Evolutionary conservation across 2,888 invertebrate genomes (phyloP).

Genomic region (Lamellibrachia satsuma): DNA sequence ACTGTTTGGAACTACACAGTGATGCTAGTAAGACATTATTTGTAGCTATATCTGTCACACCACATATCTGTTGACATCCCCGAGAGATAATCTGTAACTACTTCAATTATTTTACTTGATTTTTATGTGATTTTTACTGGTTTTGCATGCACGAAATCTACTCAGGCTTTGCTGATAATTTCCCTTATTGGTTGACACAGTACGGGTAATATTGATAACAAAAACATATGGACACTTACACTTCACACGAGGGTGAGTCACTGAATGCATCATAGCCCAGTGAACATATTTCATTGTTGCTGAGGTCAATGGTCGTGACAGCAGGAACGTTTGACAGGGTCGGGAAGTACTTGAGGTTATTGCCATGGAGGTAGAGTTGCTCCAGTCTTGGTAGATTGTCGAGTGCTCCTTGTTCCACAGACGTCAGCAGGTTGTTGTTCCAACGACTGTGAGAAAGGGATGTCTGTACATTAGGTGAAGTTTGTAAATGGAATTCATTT

Average conservation of each 20-base stretch:
- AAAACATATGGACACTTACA: neutral
- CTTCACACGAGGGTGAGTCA: neutral
- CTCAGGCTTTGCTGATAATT: too few relatives aligned
- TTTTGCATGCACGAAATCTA: too few relatives aligned
- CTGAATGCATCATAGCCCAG: constrained; percentile 29
- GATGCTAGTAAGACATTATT: too few relatives aligned
- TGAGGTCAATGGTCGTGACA: constrained; percentile 38
- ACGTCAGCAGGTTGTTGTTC: constrained; percentile 42
- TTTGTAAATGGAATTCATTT: neutral
- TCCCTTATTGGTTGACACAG: neutral
- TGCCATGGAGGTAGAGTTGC: constrained; percentile 40
- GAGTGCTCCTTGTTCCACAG: constrained; percentile 45
- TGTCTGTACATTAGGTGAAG: neutral
- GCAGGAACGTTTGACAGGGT: constrained; percentile 30
- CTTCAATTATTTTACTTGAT: too few relatives aligned
- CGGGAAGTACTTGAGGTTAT: constrained; percentile 42
- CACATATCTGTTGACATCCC: too few relatives aligned
- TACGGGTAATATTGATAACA: neutral
- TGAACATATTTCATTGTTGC: constrained; percentile 28
- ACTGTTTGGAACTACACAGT: too few relatives aligned
- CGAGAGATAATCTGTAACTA: too few relatives aligned
- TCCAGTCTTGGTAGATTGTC: constrained; percentile 36
- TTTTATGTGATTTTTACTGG: too few relatives aligned
- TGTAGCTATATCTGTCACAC: too few relatives aligned
- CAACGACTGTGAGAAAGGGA: neutral